A percentile compares a stretch with the other conserved stretches of the same genome.
phyloP scores from a whole-genome alignment of 2,888 invertebrate species.

The Platerodrilus igneus region DNA sequence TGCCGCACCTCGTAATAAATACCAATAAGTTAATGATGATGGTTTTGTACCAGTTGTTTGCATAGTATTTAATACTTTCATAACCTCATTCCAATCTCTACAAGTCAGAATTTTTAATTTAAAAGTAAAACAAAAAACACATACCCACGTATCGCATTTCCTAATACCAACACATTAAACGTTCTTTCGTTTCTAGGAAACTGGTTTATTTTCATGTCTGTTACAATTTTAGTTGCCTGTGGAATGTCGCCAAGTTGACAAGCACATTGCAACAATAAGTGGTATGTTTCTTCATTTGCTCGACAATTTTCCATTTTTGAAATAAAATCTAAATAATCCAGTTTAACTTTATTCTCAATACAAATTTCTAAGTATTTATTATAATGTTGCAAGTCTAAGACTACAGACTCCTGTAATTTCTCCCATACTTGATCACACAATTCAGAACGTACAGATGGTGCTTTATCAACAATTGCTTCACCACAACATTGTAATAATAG shows the following conservation, averaged over 20 bases:
- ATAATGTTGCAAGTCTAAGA: conserved; percentile 52
- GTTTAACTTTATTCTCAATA: conserved; percentile 53
- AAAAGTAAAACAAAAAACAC: conserved; percentile 1
- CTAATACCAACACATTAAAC: conserved; percentile 58
- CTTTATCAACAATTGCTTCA: conserved; percentile 53
- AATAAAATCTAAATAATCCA: conserved; percentile 51
- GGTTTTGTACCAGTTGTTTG: conserved; percentile 50
- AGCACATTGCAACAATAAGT: conserved; percentile 54
- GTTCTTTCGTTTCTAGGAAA: conserved; percentile 55
- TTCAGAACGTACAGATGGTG: conserved; percentile 47
- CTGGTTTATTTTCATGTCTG: conserved; percentile 55
- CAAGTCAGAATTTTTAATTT: conserved; percentile 14
- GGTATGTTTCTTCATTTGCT: conserved; percentile 53
- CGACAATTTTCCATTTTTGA: conserved; percentile 48
- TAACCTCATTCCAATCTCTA: conserved; percentile 46
- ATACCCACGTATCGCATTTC: conserved; percentile 56
- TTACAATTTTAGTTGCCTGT: conserved; percentile 55
- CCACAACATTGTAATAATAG: conserved; percentile 56
- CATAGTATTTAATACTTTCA: conserved; percentile 56
- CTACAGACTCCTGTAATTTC: conserved; percentile 48
- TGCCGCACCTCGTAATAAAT: conserved; percentile 51
- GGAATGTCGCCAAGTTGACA: conserved; percentile 57
- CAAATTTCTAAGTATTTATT: conserved; percentile 56
- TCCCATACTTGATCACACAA: conserved; percentile 56
- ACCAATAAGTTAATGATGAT: conserved; percentile 51